A percentile compares a stretch with the other conserved stretches of the same genome.
These are phyloP conservation scores for Onychorhynchus coronatus DNA, from an alignment of 2,113 vertebrate species.

Conservation along the genomic window DNA sequence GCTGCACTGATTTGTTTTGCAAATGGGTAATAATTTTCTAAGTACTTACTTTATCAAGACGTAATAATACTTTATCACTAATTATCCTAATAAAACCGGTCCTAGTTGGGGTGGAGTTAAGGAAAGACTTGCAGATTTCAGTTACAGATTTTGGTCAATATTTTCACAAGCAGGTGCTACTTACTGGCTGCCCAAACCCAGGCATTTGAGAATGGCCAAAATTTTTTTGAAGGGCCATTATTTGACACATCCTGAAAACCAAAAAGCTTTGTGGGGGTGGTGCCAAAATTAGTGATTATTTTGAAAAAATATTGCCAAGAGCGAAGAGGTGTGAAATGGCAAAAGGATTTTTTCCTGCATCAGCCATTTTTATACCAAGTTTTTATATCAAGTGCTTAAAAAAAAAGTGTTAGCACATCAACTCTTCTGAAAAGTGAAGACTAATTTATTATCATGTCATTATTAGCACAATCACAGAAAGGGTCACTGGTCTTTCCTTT, in stretches of 20 bases:
- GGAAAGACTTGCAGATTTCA: background rate
- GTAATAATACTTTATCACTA: background rate
- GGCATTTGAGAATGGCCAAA: background rate
- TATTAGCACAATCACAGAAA: slow-evolving; percentile 83
- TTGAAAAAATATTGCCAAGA: background rate
- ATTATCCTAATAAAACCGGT: background rate
- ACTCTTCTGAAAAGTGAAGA: slow-evolving; percentile 80
- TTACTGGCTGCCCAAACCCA: background rate
- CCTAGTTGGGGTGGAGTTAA: background rate
- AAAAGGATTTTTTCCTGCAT: slow-evolving; percentile 32
- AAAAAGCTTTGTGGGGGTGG: background rate
- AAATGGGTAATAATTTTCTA: background rate
- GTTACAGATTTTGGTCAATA: background rate
- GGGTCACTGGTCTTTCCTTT: slow-evolving; percentile 82
- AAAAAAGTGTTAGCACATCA: slow-evolving; percentile 67
- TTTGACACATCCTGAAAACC: background rate
- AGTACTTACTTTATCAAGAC: background rate
- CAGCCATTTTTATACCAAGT: slow-evolving; percentile 62
- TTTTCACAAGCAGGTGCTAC: background rate
- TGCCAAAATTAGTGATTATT: background rate
- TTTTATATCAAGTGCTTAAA: slow-evolving; percentile 67
- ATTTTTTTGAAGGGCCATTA: background rate
- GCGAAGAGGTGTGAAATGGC: background rate
- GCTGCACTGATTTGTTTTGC: background rate
- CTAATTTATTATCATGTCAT: slow-evolving; percentile 83